These are phyloP conservation scores for Caenorhabditis becei DNA, from an alignment of 2,888 invertebrate genomes.

Conservation along the genomic window DNA sequence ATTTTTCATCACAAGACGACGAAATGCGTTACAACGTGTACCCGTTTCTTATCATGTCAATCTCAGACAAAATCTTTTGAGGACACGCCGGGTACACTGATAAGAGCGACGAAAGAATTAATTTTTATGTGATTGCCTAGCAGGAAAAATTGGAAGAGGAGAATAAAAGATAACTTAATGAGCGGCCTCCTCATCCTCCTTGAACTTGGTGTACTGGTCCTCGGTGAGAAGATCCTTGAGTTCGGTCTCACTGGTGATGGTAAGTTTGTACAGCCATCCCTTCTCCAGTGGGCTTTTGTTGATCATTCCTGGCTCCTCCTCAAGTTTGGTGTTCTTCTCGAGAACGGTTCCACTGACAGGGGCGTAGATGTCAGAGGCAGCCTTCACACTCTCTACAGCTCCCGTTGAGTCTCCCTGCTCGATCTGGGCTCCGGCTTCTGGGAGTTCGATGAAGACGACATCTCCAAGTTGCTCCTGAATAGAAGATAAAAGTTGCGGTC, in stretches of 20 bases:
- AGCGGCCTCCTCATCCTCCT: slow-evolving; percentile 82
- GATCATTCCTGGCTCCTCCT: slow-evolving; percentile 90
- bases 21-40: background rate
- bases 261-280: slow-evolving; percentile 96
- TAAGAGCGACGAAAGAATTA: background rate
- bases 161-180: too few species aligned
- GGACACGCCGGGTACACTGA: background rate
- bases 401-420: slow-evolving; percentile 89
- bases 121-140: too few species aligned
- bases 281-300: slow-evolving; percentile 93
- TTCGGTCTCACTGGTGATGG: slow-evolving; percentile 84
- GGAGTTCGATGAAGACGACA: slow-evolving; percentile 95
- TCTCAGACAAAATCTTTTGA: background rate
- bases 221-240: slow-evolving; percentile 75
- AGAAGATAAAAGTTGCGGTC: background rate
- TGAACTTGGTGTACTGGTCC: slow-evolving; percentile 88
- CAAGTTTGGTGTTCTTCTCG: slow-evolving; percentile 90
- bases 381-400: slow-evolving; percentile 94
- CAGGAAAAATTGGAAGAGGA: background rate
- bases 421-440: slow-evolving; percentile 87
- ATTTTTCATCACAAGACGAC: too few species aligned
- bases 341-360: slow-evolving; percentile 92
- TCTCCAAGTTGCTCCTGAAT: slow-evolving; percentile 94
- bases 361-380: slow-evolving; percentile 96
- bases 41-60: slow-evolving; percentile 2